Evolutionary conservation across 92 coral and sea anemone genomes (phyloP).

Genomic region (Epizoanthus illoricatus): DNA sequence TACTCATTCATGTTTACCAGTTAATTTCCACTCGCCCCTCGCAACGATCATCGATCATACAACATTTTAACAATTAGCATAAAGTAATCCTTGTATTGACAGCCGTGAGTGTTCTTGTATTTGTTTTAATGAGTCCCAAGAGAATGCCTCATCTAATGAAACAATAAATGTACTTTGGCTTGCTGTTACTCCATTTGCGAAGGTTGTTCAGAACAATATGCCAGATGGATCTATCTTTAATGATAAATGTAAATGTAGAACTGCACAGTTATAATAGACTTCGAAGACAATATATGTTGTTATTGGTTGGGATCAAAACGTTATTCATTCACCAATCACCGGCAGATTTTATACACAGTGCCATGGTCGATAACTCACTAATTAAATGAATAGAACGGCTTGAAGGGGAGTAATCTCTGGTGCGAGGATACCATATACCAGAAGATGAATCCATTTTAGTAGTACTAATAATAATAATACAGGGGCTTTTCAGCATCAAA

Average conservation of each 20-base stretch:
- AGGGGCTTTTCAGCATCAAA: no score
- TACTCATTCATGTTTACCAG: background rate
- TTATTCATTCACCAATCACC: no score
- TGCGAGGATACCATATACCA: no score
- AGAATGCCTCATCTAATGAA: background rate
- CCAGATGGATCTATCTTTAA: background rate
- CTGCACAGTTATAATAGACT: background rate
- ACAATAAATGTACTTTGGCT: slow-evolving; percentile 11
- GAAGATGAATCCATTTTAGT: no score
- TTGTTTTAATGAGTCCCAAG: slow-evolving; percentile 14
- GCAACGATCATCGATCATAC: background rate
- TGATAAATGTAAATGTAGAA: background rate
- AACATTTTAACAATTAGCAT: slow-evolving; percentile 24
- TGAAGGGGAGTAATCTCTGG: no score
- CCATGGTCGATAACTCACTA: no score
- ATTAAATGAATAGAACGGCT: no score
- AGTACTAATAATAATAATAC: no score
- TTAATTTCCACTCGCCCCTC: background rate
- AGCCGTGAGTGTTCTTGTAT: background rate
- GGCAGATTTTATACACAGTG: no score
- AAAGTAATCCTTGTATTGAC: slow-evolving; percentile 13
- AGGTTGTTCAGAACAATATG: background rate
- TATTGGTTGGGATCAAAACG: no score
- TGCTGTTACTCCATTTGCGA: slow-evolving; percentile 2
- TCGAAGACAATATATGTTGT: background rate